Conservation (phyloP, 2,113 vertebrate genomes). For the Pachyramphus minor region DNA sequence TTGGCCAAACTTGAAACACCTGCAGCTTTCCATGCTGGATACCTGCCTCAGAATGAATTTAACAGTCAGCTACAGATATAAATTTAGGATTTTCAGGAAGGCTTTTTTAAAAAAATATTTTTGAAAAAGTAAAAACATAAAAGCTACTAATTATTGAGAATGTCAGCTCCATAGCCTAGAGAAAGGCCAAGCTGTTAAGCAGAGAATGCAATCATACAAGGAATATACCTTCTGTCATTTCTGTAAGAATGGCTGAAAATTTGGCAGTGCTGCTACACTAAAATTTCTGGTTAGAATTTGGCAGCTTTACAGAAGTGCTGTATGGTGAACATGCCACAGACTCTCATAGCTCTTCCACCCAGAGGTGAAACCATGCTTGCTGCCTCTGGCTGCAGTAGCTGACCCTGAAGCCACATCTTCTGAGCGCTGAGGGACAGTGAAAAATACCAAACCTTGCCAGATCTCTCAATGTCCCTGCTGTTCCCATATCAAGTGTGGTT, state of each 20-base stretch:
- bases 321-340: background rate
- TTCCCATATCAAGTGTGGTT: background rate
- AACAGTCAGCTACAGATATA: background rate
- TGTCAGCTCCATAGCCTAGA: background rate
- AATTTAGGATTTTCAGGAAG: background rate
- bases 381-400: background rate
- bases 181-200: background rate
- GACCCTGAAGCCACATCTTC: background rate
- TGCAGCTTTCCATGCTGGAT: background rate
- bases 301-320: background rate
- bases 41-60: background rate
- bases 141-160: background rate
- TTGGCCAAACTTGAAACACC: background rate
- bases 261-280: background rate
- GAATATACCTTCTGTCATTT: background rate
- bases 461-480: background rate
- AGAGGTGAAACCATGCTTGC: background rate
- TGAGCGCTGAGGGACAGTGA: background rate
- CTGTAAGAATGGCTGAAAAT: background rate
- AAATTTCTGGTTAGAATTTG: background rate
- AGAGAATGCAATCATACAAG: background rate
- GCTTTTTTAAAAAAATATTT: background rate
- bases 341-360: background rate
- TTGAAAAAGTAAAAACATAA: background rate
- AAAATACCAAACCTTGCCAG: background rate